Base-by-base conservation (phyloP, 2,888 invertebrate genomes). In the Carpatolechia fugitivella region DNA sequence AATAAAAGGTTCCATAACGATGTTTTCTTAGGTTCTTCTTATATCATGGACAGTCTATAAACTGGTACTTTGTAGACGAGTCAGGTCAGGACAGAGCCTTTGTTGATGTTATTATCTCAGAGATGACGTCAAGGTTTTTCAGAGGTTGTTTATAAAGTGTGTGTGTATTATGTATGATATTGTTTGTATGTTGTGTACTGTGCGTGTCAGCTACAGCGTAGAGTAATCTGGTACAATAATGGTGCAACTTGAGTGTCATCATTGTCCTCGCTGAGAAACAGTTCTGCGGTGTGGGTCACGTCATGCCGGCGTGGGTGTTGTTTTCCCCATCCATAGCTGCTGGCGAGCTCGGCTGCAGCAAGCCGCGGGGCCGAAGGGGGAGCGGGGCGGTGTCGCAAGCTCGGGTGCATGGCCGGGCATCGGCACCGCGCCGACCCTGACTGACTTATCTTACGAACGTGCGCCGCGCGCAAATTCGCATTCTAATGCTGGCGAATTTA, bases 401-500 rank as follows among this genome's bases (percentile, higher is more conserved):
- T 70, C 85, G 87, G 85, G 89, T 87, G 87, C 89, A 89, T 72
- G 90, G 90, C 86, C 89, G 89, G 87, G 80, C 89, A 80, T 87
- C 89, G 88, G 89, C 89, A 85, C 88, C 85, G 83, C 80, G 72
- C 69, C 89, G 89, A 89, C 90, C 89, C 89, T 90, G 90, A 90
- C 90, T 89, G 85, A 90, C 89, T 89, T 90, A 88, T 85, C 87
- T 87, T 80, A 78, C 83, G 77, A 87, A 85, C 86, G 87, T 85
- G 88, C 84, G 79, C 78, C 76, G 86, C 78, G 85, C 87, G 87
- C 89, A 84, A 88, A 89, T 86, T 80, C 80, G 78, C 80, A 79
- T 78, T 87, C 89, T 88, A 86, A 85, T 79, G 78, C 81, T 82
- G 72, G 84, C 84, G 71, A 86, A 85, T 85, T 84, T 76, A 78